Evolutionary conservation across 1,140 invertebrate genomes (phyloP), one percentile per base, ranked within the genome.

Genomic region (Protaetia brevitarsis): DNA sequence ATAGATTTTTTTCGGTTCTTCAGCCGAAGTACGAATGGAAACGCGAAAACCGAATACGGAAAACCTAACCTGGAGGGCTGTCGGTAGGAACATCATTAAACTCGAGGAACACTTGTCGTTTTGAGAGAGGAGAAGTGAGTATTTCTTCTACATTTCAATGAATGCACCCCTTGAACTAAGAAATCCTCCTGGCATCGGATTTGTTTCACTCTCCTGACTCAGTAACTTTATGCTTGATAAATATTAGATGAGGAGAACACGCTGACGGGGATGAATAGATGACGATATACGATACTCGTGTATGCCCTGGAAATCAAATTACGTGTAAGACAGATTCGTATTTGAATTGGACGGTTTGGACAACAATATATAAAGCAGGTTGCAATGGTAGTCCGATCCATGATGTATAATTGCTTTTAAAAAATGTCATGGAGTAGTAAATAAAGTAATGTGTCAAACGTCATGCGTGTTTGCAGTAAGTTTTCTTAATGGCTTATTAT

Each of bases 201-300:
- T 51, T 19, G 41, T 51, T n/a, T 23, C 19, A 23, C 11, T 19
- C 26, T 51, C 19, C 19, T 23, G 41, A 8, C n/a, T 23, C 41
- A 10, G 41, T 51, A 51, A 21, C 41, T 51, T 51, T 51, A 51
- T 23, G 41, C 41, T 51, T 23, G 26, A 23, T 51, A 51, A 51
- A 51, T 51, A 51, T 51, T 51, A 23, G 19, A 51, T 51, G 26
- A 51, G 41, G 41, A 10, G 19, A 19, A 51, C 26, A 51, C 41
- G 26, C 19, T 51, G 41, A 23, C 41, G 26, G 26, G 41, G 16
- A 51, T 51, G 41, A 51, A 51, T 51, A 23, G 19, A 51, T 51
- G 26, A 51, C 41, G 41, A 51, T 23, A 23, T 23, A 2, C 31
- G 19, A n/a, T n/a, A n/a, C n/a, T n/a, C 19, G 26, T 7, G 41